A percentile compares a stretch with the other conserved stretches of the same genome.
Conservation (phyloP, 2,113 vertebrate species). For the Grammatotria lemairii region DNA sequence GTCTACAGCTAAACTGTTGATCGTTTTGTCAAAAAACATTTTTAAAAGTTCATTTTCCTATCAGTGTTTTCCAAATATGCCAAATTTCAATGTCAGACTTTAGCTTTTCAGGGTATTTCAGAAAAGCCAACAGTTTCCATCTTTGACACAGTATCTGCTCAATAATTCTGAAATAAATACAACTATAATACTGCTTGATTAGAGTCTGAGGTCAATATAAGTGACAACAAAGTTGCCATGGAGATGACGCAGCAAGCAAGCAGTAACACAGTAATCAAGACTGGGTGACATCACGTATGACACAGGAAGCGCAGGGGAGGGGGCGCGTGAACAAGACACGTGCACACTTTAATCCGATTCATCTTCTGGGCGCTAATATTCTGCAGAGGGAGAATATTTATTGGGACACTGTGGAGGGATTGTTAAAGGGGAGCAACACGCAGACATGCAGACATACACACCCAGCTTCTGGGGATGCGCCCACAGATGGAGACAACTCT, state of each 20-base stretch:
- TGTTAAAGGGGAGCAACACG: not conserved
- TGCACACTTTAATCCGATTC: not conserved
- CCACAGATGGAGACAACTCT: slow-evolving; percentile 25
- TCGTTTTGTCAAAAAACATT: not conserved
- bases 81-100: not conserved
- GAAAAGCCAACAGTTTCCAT: not conserved
- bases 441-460: not conserved
- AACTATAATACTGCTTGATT: slow-evolving; percentile 12
- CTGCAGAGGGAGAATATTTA: not conserved
- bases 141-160: not conserved
- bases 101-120: not conserved
- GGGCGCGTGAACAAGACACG: not conserved
- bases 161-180: not conserved
- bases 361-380: not conserved
- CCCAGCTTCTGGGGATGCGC: slow-evolving; percentile 35
- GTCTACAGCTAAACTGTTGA: not conserved
- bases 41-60: not conserved
- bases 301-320: not conserved
- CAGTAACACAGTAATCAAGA: slow-evolving; percentile 6
- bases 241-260: slow-evolving; percentile 2
- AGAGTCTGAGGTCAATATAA: slow-evolving; percentile 14
- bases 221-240: slow-evolving; percentile 31
- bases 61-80: not conserved
- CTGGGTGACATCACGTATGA: slow-evolving; percentile 9
- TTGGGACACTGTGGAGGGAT: not conserved